Conservation (phyloP, 2,888 invertebrate species). For the Polydrusus cervinus region DNA sequence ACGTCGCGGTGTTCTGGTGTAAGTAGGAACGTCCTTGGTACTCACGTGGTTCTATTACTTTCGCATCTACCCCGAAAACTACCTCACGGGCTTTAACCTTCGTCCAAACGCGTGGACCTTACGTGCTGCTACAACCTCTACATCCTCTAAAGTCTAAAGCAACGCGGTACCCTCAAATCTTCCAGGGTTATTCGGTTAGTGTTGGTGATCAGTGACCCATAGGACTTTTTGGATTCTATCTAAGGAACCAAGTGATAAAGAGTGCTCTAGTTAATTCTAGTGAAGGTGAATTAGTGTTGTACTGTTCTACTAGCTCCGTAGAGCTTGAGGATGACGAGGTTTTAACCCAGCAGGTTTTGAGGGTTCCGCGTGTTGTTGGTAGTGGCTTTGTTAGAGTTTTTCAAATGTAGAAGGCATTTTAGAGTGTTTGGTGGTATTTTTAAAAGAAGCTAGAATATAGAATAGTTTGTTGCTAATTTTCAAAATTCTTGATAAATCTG, state of each 20-base stretch:
- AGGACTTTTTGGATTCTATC: not conserved
- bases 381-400: slow-evolving; percentile 9
- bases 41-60: not conserved
- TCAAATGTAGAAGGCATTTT: not conserved
- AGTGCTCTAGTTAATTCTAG: not conserved
- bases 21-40: slow-evolving; percentile 75
- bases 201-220: slow-evolving; percentile 7
- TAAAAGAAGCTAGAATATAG: too few species aligned
- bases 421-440: not conserved
- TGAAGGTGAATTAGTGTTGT: not conserved
- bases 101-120: too few species aligned
- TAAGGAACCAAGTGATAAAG: not conserved
- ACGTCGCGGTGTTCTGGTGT: slow-evolving; percentile 97
- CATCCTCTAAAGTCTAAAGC: too few species aligned
- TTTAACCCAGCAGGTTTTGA: slow-evolving; percentile 8
- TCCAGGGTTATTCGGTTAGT: slow-evolving; percentile 4
- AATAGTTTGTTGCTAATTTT: too few species aligned
- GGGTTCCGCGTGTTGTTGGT: not conserved
- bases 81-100: not conserved
- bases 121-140: too few species aligned
- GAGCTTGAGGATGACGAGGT: not conserved
- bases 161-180: not conserved
- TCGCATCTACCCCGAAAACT: not conserved
- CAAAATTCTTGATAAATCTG: too few species aligned
- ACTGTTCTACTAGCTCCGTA: not conserved